These are phyloP conservation scores for Tragelaphus imberbis DNA, from an alignment of 2,113 vertebrate species.

Conservation along the genomic window DNA sequence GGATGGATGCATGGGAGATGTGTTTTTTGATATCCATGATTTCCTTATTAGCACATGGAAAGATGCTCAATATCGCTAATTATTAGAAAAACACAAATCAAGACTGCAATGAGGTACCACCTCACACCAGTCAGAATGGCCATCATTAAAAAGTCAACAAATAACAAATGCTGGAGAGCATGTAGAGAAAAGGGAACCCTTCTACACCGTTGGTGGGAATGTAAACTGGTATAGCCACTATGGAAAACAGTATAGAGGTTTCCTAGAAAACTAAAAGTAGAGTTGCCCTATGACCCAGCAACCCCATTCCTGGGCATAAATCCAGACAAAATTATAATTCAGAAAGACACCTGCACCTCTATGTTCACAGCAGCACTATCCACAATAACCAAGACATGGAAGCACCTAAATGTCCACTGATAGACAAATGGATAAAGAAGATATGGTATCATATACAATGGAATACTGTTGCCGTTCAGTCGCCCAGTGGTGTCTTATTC, in stretches of 20 bases:
- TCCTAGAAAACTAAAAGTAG: background rate
- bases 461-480: background rate
- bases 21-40: background rate
- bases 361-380: background rate
- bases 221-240: background rate
- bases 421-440: background rate
- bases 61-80: background rate
- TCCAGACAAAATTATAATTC: background rate
- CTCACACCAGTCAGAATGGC: background rate
- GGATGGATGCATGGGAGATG: background rate
- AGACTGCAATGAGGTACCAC: background rate
- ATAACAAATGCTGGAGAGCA: background rate
- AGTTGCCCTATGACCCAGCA: background rate
- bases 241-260: background rate
- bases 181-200: background rate
- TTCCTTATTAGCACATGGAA: background rate
- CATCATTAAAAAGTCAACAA: background rate
- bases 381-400: background rate
- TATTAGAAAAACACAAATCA: background rate
- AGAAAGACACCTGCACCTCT: background rate
- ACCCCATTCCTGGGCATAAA: background rate
- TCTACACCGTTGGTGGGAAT: background rate
- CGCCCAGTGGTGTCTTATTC: background rate
- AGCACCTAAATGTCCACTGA: background rate
- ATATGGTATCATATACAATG: background rate